Conservation (phyloP, 2,113 vertebrate species). For the Charina bottae region DNA sequence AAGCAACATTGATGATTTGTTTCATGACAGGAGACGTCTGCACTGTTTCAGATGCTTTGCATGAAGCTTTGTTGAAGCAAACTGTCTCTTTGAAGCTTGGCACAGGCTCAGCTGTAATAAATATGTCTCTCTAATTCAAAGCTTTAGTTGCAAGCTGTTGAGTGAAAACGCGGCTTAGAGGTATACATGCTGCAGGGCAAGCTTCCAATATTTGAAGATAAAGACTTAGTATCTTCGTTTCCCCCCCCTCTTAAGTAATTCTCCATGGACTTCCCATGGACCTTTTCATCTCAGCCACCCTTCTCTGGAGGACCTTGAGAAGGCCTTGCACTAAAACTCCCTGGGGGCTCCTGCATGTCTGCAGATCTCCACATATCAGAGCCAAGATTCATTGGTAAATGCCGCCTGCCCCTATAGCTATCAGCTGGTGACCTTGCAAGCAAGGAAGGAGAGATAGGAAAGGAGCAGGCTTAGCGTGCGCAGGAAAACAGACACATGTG, state of each 20-base stretch:
- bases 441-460: conserved; percentile 4
- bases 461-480: neutral
- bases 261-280: neutral
- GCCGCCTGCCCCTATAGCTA: neutral
- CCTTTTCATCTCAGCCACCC: neutral
- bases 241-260: neutral
- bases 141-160: neutral
- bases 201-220: neutral
- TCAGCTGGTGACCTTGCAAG: conserved; percentile 11
- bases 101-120: neutral
- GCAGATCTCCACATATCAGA: neutral
- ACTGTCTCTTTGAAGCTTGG: neutral
- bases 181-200: neutral
- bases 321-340: neutral
- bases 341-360: neutral
- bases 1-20: neutral
- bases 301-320: neutral
- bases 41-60: neutral
- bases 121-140: too few species aligned
- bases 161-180: neutral
- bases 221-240: neutral
- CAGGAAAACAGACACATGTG: neutral
- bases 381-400: neutral
- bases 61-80: neutral
- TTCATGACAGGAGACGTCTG: neutral